Percentiles rank a stretch among this genome's conserved stretches.
phyloP scores from a whole-genome alignment of 1,140 invertebrate species.

The Portunus trituberculatus region DNA sequence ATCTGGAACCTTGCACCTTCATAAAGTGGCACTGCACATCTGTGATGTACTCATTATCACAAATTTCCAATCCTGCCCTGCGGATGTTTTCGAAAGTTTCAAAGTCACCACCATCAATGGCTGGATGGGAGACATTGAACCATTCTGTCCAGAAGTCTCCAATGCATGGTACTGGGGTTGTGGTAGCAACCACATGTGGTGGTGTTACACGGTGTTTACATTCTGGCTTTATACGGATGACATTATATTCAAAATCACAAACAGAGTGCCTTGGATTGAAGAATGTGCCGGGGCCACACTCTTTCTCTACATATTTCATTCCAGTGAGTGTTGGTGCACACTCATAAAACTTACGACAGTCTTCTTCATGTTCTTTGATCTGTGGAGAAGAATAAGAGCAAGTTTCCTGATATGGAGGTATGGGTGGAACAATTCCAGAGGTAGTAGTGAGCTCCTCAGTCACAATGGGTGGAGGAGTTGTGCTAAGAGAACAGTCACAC shows the following conservation, averaged over 20 bases:
- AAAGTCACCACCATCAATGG: constrained; percentile 73
- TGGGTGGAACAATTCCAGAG: constrained; percentile 47
- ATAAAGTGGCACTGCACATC: constrained; percentile 78
- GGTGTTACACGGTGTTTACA: constrained; percentile 80
- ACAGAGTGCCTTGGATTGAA: constrained; percentile 84
- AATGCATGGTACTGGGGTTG: constrained; percentile 51
- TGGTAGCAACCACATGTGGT: neutral
- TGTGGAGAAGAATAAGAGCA: constrained; percentile 79
- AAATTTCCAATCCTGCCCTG: constrained; percentile 74
- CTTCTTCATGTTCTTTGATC: constrained; percentile 81
- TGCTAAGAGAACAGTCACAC: constrained; percentile 80
- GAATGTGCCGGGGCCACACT: constrained; percentile 83
- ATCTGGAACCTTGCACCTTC: constrained; percentile 12
- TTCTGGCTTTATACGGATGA: constrained; percentile 84
- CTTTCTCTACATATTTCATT: constrained; percentile 81
- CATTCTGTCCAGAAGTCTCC: constrained; percentile 77
- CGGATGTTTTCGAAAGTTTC: constrained; percentile 79
- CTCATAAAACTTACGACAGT: constrained; percentile 85
- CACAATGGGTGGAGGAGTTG: constrained; percentile 44
- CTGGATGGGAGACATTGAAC: constrained; percentile 76
- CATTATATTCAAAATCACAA: constrained; percentile 85
- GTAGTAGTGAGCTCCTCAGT: neutral
- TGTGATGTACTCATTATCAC: constrained; percentile 76
- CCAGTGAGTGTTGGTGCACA: constrained; percentile 72
- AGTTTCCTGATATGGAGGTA: neutral